phyloP scores from a whole-genome alignment of 2,888 invertebrate genomes.

The Cylindroiulus punctatus region DNA sequence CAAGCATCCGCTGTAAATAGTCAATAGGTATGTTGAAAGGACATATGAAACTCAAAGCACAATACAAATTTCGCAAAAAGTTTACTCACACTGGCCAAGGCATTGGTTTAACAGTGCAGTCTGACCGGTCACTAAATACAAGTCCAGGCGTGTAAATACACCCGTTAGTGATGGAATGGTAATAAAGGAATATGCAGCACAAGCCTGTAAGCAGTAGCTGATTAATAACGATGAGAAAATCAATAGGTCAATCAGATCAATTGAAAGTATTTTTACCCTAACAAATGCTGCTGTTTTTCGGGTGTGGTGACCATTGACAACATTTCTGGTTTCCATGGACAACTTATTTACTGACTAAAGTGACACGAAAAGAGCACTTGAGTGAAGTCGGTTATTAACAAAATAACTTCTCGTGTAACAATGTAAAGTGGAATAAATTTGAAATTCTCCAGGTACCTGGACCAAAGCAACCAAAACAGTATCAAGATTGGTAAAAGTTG shows the following conservation, averaged over 20 bases:
- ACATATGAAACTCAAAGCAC: too few species aligned
- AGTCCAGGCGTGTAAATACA: conserved; percentile 79
- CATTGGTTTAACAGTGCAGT: conserved; percentile 89
- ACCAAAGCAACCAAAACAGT: conserved; percentile 85
- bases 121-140: conserved; percentile 88
- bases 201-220: conserved; percentile 73
- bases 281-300: conserved; percentile 86
- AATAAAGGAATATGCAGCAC: conserved; percentile 94
- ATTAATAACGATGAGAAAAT: background rate
- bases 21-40: too few species aligned
- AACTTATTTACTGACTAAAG: conserved; percentile 81
- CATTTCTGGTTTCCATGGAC: conserved; percentile 75
- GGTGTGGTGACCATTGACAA: conserved; percentile 79
- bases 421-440: background rate
- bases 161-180: conserved; percentile 94
- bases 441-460: conserved; percentile 72
- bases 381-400: conserved; percentile 49
- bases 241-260: background rate
- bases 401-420: background rate
- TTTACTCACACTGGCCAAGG: conserved; percentile 81
- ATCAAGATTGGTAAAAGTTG: conserved; percentile 90
- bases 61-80: conserved; percentile 57
- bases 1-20: conserved; percentile 84
- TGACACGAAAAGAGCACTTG: conserved; percentile 48
- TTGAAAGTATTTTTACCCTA: conserved; percentile 67